Percentiles rank a stretch among this genome's conserved stretches.
Conservation (phyloP, 2,113 vertebrate species). For the Coturnix japonica region DNA sequence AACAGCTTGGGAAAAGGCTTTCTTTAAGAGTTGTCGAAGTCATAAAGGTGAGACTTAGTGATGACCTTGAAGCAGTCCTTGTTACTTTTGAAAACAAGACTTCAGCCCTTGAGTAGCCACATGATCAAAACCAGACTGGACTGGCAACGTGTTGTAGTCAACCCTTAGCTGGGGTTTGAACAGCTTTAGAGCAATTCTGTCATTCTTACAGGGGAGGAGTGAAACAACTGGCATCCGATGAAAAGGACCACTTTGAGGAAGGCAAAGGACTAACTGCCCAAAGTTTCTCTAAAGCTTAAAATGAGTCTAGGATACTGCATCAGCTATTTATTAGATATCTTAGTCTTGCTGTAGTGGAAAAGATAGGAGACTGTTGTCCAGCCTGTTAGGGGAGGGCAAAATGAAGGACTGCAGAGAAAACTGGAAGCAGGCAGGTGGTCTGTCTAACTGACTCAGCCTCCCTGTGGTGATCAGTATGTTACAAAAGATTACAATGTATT, state of each 20-base stretch:
- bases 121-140: background rate
- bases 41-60: background rate
- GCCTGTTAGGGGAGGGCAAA: background rate
- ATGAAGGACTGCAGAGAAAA: background rate
- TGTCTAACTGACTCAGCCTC: background rate
- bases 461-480: background rate
- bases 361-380: background rate
- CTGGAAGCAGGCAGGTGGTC: background rate
- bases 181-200: background rate
- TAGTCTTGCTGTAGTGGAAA: background rate
- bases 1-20: background rate
- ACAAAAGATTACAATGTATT: background rate
- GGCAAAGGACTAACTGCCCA: background rate
- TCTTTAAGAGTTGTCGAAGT: background rate
- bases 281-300: background rate
- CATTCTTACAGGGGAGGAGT: background rate
- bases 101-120: background rate
- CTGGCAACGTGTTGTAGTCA: background rate
- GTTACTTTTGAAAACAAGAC: background rate
- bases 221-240: background rate
- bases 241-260: fast-evolving
- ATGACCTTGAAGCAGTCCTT: background rate
- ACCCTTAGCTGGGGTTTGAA: background rate
- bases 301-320: background rate
- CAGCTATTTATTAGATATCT: background rate